Evolutionary conservation across 2,888 invertebrate species (phyloP), one percentile per base, ranked within the genome.

Genomic region (Pheosia tremula): DNA sequence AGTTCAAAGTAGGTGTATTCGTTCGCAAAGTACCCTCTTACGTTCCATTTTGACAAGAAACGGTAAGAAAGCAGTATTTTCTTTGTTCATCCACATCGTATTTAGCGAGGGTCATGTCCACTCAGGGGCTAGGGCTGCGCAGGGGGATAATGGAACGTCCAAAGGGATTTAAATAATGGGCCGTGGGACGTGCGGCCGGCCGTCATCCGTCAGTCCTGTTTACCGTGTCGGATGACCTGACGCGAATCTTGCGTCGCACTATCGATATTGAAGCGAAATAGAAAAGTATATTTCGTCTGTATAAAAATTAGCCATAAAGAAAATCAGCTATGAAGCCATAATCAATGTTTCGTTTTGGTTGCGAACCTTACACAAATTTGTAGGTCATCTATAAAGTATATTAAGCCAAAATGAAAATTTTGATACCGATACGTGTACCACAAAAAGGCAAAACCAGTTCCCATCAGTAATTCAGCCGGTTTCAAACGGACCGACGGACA

Each of bases 91-190:
- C 78, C 79, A 72, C 78, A 75, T 72, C 77, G 79, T 72, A 82
- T 81, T 83, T 79, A 68, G 72, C 69, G 72, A 77, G 72, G 77
- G 81, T 80, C 80, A 81, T 82, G 84, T 81, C 85, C 85, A 85
- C 82, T 75, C 68, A 74, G 71, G 75, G 77, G 79, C 76, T 78
- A 72, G 75, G 71, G 71, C 71, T 75, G 70, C 77, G 74, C 77
- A 71, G 69, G 70, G 83, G 85, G 84, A 86, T 88, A 89, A 88
- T 88, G 86, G 85, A 83, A 78, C 83, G 81, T 87, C 88, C 82
- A 81, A 82, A 83, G 87, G 89, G 90, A 89, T 90, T 89, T 87
- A 87, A 89, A 88, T 89, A 90, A 90, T 88, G 81, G 86, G 71
- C 77, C 79, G 81, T 81, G 83, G 81, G 80, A 81, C 80, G 76